These are phyloP conservation scores for Indri indri DNA, from an alignment of 2,113 vertebrate genomes.

Conservation along the genomic window DNA sequence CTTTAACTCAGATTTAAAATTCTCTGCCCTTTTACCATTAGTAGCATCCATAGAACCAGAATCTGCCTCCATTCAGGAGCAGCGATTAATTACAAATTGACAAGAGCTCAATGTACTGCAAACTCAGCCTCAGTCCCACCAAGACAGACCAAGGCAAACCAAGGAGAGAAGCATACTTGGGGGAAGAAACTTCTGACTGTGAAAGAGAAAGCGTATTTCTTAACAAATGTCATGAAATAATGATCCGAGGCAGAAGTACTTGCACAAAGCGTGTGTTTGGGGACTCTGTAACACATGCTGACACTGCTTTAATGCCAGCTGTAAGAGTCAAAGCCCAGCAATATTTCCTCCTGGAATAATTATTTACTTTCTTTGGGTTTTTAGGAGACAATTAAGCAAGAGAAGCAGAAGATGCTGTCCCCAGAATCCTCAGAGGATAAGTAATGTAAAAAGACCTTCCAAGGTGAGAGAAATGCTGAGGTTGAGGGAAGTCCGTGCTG, in stretches of 20 bases:
- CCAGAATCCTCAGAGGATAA: not conserved
- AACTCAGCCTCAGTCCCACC: not conserved
- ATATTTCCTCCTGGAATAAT: conserved; percentile 55
- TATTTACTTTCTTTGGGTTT: conserved; percentile 41
- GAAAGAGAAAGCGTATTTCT: conserved; percentile 21
- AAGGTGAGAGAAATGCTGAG: not conserved
- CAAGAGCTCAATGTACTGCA: not conserved
- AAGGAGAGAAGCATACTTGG: not conserved
- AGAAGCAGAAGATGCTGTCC: conserved; percentile 36
- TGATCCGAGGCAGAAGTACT: not conserved
- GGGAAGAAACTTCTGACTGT: not conserved
- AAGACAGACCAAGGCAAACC: not conserved
- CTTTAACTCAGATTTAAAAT: not conserved
- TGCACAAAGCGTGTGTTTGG: not conserved
- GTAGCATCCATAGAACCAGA: not conserved
- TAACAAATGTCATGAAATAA: conserved; percentile 42
- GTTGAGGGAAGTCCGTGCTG: not conserved
- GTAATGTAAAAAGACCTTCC: not conserved
- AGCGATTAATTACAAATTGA: not conserved
- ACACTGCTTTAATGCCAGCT: not conserved
- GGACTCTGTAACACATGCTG: conserved; percentile 38
- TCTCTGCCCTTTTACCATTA: not conserved
- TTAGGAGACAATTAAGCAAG: conserved; percentile 49
- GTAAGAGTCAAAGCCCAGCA: not conserved
- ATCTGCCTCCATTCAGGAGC: not conserved